These are phyloP conservation scores for Lithophane leautieri DNA, from an alignment of 2,888 invertebrate species.

Conservation along the genomic window DNA sequence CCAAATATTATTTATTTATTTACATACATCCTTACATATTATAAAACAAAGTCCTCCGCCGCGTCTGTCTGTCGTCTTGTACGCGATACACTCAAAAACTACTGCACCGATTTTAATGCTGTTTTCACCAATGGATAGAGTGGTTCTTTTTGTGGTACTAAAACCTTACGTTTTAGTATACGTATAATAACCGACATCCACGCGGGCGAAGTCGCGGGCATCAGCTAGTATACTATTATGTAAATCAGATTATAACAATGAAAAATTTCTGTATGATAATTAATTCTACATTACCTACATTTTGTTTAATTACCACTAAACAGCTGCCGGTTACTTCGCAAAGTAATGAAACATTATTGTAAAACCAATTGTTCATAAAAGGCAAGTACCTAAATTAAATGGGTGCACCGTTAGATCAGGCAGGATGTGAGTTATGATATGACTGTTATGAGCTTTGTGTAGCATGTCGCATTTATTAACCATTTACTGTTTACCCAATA, in stretches of 20 bases:
- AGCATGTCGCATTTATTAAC: background rate
- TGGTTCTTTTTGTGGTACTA: too few species aligned
- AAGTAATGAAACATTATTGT: constrained; percentile 31
- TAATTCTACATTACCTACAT: constrained; percentile 5
- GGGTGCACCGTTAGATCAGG: constrained; percentile 32
- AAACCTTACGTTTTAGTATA: too few species aligned
- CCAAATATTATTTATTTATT: too few species aligned
- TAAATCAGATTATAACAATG: background rate
- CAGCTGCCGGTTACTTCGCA: constrained; percentile 20
- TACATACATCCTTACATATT: too few species aligned
- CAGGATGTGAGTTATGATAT: constrained; percentile 21
- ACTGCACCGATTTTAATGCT: too few species aligned
- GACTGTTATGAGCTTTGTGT: constrained; percentile 18
- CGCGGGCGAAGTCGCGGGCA: too few species aligned
- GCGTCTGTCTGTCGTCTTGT: too few species aligned
- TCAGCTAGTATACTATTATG: too few species aligned
- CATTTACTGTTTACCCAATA: background rate
- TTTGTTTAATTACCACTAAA: constrained; percentile 35
- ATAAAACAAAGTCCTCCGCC: too few species aligned
- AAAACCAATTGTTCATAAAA: constrained; percentile 2
- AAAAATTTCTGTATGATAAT: constrained; percentile 32
- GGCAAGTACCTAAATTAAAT: constrained; percentile 33
- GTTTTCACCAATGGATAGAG: too few species aligned
- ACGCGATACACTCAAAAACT: too few species aligned
- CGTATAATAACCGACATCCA: too few species aligned